Evolutionary conservation across 2,888 invertebrate species (phyloP), one percentile per base, ranked within the genome.

Genomic region (Nomada flava): DNA sequence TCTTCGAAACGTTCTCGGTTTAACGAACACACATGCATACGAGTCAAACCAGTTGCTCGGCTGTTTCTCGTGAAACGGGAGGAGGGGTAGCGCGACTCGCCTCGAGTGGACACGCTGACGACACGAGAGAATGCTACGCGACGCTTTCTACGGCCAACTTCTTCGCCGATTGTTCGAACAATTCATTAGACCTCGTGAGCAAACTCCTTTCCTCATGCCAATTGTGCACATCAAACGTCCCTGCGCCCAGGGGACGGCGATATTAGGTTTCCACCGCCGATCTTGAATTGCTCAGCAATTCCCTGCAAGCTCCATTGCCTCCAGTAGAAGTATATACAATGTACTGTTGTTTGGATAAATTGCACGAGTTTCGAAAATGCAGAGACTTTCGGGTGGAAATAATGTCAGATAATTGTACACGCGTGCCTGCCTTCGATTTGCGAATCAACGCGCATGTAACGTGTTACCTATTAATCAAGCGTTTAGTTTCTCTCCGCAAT

Each of bases 31-130:
- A 73, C 55, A 36, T 36, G 47, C 76, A 47, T 59, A 71, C 83
- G 64, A 83, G 85, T 82, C 85, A 82, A 85, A 88, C 85, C 89
- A 86, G 89, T 87, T 84, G 63, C 82, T 67, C 75, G 81, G 69
- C 67, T 62, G 80, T 71, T 89, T 85, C 89, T 77, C 57, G 70
- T 11, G 64, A 79, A 78, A 79, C 63, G 52, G 63, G 76, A 67
- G 77, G 77, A 70, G 76, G 68, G 70, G 64, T 52, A 36, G 11
- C 63, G 23, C 44, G 23, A 36, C 50, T 59, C 53, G 52, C 3
- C 59, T 59, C 55, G 75, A 76, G 64, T 67, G 72, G 79, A 86
- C 76, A 76, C 50, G 60, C 53, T 20, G 72, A 82, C 82, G 63
- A 73, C 62, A 55, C 59, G 69, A 71, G 76, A 70, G 53, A 67